These are phyloP conservation scores for Alligator mississippiensis DNA, from an alignment of 2,113 vertebrate species.

Conservation along the genomic window DNA sequence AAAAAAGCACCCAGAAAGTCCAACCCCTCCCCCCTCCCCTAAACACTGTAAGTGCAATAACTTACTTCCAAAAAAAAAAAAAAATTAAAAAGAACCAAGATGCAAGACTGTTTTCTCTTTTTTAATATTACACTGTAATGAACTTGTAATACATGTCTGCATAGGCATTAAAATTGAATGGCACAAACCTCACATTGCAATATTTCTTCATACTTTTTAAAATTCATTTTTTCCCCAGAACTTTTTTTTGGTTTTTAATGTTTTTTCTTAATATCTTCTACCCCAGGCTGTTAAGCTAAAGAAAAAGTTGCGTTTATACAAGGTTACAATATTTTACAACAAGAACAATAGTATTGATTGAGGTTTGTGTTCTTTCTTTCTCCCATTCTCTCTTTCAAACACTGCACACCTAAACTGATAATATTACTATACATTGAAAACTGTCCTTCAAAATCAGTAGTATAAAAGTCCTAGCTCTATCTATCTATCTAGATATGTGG, in stretches of 20 bases:
- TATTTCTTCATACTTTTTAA: constrained; percentile 25
- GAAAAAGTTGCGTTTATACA: constrained; percentile 78
- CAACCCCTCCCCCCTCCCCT: neutral
- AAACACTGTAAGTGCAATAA: constrained; percentile 87
- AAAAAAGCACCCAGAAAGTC: neutral
- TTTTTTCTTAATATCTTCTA: constrained; percentile 73
- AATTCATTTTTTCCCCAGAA: constrained; percentile 61
- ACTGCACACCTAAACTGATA: constrained; percentile 78
- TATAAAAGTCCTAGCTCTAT: constrained; percentile 82
- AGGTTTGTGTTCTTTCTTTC: constrained; percentile 77
- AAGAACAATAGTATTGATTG: constrained; percentile 74
- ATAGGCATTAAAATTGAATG: constrained; percentile 80
- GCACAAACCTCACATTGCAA: constrained; percentile 74
- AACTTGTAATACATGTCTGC: constrained; percentile 79
- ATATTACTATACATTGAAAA: constrained; percentile 76
- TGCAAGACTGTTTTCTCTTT: constrained; percentile 60
- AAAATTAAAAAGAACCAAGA: constrained; percentile 51
- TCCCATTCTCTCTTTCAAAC: constrained; percentile 69
- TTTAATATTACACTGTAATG: constrained; percentile 81
- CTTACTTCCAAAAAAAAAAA: constrained; percentile 78
- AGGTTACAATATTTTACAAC: constrained; percentile 84
- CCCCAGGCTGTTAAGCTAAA: constrained; percentile 83
- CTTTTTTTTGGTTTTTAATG: constrained; percentile 58
- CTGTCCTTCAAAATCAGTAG: constrained; percentile 86
- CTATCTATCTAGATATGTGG: constrained; percentile 47